phyloP scores from a whole-genome alignment of 2,888 invertebrate genomes.

The Formica aserva region DNA sequence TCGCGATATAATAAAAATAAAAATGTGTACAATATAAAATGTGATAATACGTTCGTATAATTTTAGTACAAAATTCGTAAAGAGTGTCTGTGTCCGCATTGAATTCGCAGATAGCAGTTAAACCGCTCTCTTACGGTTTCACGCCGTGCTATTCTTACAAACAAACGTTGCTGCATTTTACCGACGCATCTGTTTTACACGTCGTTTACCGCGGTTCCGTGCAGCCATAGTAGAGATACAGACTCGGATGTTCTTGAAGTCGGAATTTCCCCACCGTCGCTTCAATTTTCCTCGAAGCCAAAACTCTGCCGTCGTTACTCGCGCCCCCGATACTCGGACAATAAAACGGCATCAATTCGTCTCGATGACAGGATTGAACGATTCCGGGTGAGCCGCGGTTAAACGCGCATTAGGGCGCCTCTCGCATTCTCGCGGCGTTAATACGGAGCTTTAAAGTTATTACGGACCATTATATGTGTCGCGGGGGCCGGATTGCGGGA shows the following conservation, averaged over 20 bases:
- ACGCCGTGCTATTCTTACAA: background rate
- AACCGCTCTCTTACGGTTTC: background rate
- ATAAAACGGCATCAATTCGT: slow-evolving; percentile 34
- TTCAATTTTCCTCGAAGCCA: slow-evolving; percentile 12
- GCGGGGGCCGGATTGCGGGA: slow-evolving; percentile 75
- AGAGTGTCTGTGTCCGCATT: background rate
- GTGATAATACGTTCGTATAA: background rate
- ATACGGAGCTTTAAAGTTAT: slow-evolving; percentile 77
- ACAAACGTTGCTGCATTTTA: slow-evolving; percentile 1
- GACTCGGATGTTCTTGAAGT: background rate
- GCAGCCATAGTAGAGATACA: background rate
- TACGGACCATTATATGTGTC: slow-evolving; percentile 75
- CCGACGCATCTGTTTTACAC: slow-evolving; percentile 35
- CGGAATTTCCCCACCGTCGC: slow-evolving; percentile 2
- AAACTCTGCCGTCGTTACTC: background rate
- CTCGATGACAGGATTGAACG: slow-evolving; percentile 37
- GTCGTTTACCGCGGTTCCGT: slow-evolving; percentile 23
- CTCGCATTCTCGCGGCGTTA: slow-evolving; percentile 66
- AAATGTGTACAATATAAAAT: background rate
- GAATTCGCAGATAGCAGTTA: background rate
- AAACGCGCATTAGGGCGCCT: slow-evolving; percentile 44
- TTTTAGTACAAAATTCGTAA: background rate
- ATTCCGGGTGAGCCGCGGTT: slow-evolving; percentile 14
- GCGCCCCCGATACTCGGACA: background rate
- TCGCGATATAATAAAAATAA: background rate